These are phyloP conservation scores for Huso huso DNA, from an alignment of 2,797 vertebrate genomes.

Conservation along the genomic window DNA sequence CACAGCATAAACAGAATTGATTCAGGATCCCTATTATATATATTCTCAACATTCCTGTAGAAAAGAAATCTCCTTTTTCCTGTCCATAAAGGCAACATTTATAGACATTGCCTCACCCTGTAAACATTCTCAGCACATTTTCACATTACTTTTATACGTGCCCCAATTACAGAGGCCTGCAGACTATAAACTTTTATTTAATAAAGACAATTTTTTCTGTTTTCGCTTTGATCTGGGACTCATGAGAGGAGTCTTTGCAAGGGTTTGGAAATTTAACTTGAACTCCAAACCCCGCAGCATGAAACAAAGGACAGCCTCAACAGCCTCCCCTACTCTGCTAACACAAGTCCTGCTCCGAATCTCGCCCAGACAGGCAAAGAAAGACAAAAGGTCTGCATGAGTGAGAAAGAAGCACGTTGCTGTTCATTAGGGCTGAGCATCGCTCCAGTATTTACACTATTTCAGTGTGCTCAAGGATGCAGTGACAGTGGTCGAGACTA, in stretches of 20 bases:
- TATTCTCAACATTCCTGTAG: conserved; percentile 4
- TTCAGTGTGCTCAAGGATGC: too few species aligned
- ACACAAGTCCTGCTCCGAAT: conserved; percentile 19
- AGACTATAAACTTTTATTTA: conserved; percentile 22
- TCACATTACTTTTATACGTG: conserved; percentile 21
- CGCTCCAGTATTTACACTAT: too few species aligned
- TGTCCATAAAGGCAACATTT: conserved; percentile 7
- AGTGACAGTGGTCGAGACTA: too few species aligned
- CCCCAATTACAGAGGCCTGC: conserved; percentile 20
- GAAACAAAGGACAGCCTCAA: conserved; percentile 6
- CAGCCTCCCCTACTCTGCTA: neutral
- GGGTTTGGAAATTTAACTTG: conserved; percentile 18
- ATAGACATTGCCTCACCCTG: conserved; percentile 13
- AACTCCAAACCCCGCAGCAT: conserved; percentile 22
- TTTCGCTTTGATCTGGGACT: conserved; percentile 27
- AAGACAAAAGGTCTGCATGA: neutral
- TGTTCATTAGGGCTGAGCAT: too few species aligned
- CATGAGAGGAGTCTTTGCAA: conserved; percentile 3
- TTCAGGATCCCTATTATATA: neutral
- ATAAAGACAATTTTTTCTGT: conserved; percentile 20
- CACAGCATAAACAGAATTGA: too few species aligned
- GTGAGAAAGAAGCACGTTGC: neutral
- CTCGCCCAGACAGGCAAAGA: conserved; percentile 22
- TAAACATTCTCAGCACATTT: conserved; percentile 23
- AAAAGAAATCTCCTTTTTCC: neutral